Base-by-base conservation (phyloP, 2,888 invertebrate genomes). In the Sipunculus nudus region DNA sequence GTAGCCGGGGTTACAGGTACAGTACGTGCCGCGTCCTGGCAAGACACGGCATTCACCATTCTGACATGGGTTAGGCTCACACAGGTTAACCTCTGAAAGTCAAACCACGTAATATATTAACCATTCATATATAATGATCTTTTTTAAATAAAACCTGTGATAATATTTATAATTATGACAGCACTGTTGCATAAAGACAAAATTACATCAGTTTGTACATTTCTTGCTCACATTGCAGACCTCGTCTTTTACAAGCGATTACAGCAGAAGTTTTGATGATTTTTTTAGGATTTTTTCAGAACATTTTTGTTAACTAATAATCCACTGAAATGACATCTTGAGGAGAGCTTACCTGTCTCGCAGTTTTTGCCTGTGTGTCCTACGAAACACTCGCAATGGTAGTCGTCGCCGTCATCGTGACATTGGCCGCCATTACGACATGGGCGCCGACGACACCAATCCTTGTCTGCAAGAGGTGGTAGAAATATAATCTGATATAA, bases 361-460 rank as follows among this genome's bases (percentile, higher is more conserved):
- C 65, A 65, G 48, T 58, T 43, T 16, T 43, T 39, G n/a, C 65
- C 65, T 8, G 61, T 62, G 35, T 19, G 35, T 6, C 31, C 53
- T n/a, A 23, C 29, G 21, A 8, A 3, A 21, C 48, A 53, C 16
- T 13, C 19, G 23, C 53, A 53, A 5, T 6, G 5, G 45, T 50
- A 53, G 16, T 39, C 55, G 10, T 6, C 28, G 23, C 28, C 28
- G 8, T 50, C 10, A 19, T 25, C 10, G 29, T n/a, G 21, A 28
- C 55, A 53, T 8, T 32, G 19, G 13, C 49, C 49, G 21, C 26
- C 45, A 38, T 38, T 38, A 13, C n/a, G 13, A 38, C 38, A 38
- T 38, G 58, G 58, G 19, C 28, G 54, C 4, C 26, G 21, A 25
- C 31, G 25, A 32, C 58, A 58, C 19, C 23, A 47, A 25, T 53